Base-by-base conservation (phyloP, 2,113 vertebrate genomes). In the Xiphorhynchus elegans region DNA sequence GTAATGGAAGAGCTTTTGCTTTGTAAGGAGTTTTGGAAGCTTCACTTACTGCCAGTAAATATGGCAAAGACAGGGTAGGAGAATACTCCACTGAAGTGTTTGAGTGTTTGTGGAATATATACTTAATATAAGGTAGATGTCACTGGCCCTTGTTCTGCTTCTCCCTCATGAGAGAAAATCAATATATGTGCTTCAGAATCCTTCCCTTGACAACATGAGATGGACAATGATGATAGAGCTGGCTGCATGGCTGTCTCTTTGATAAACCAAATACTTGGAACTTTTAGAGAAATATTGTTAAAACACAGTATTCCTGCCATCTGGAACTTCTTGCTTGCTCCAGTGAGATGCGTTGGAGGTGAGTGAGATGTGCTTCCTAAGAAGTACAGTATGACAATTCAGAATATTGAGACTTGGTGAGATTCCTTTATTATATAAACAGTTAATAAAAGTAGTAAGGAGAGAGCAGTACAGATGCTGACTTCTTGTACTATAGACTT, bases 21-120 rank as follows among this genome's bases (percentile, higher is more conserved):
- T 90, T 86, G 47, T 62, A 89, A 92, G n/a, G 73, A 8, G 58
- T 94, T 95, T 66, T 50, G 53, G 53, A 92, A 59, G 17, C 42
- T 60, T 72, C 59, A 15, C n/a, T 95, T 17, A 20, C 44, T 91
- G 68, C 19, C 75, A 70, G 82, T 89, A 74, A 92, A 73, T 76
- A 58, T 52, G 5, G 42, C 33, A 74, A 74, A 59, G 69, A 67
- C 44, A 72, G 17, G 39, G 39, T 40, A 63, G 76, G 81, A 72
- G 55, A 81, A 93, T 82, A 67, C 73, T 59, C 33, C 33, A 26
- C 11, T 47, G 0, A 87, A 66, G 25, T 58, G 21, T 68, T 52
- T 52, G 14, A 44, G 28, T 73, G 20, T 73, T 88, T 35, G 23
- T 18, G 19, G 62, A 69, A 87, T 50, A 47, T 23, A 3, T 73